Percentiles rank a stretch among this genome's conserved stretches.
phyloP scores from a whole-genome alignment of 2,113 vertebrate genomes.

The Brachyhypopomus occidentalis region DNA sequence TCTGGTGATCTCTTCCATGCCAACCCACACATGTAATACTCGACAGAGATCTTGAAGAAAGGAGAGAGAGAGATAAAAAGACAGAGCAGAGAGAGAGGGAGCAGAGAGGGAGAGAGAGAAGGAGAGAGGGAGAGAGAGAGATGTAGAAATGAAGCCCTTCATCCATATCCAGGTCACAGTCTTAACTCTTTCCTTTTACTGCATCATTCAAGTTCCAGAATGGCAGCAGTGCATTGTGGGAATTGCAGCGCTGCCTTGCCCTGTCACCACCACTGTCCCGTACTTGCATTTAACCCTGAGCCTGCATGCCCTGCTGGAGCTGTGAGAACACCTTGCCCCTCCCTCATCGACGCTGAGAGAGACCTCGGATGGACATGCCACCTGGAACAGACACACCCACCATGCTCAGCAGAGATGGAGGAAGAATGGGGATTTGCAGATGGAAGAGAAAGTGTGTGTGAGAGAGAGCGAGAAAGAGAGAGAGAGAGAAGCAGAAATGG shows the following conservation, averaged over 20 bases:
- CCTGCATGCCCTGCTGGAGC: too few relatives aligned
- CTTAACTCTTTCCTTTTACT: constrained; percentile 43
- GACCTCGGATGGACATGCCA: background rate
- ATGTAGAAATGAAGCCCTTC: constrained; percentile 62
- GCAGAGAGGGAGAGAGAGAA: background rate
- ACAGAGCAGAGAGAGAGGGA: background rate
- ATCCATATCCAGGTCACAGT: constrained; percentile 54
- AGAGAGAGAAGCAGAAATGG: background rate
- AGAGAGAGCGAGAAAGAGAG: constrained; percentile 11
- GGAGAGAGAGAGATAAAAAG: background rate
- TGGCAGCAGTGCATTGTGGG: background rate
- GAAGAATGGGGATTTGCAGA: constrained; percentile 1
- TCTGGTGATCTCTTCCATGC: too few relatives aligned
- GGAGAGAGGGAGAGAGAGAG: constrained; percentile 28
- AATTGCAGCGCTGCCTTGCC: background rate
- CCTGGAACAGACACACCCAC: constrained; percentile 24
- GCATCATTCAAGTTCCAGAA: background rate
- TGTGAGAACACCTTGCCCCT: too few relatives aligned
- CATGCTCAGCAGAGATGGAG: constrained; percentile 2
- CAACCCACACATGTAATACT: too few relatives aligned
- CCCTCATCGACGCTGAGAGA: too few relatives aligned
- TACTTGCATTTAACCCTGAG: background rate
- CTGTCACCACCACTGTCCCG: background rate
- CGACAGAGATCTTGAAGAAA: too few relatives aligned
- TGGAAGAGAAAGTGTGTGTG: constrained; percentile 33